phyloP scores from a whole-genome alignment of 2,113 vertebrate species.

The Cromileptes altivelis region DNA sequence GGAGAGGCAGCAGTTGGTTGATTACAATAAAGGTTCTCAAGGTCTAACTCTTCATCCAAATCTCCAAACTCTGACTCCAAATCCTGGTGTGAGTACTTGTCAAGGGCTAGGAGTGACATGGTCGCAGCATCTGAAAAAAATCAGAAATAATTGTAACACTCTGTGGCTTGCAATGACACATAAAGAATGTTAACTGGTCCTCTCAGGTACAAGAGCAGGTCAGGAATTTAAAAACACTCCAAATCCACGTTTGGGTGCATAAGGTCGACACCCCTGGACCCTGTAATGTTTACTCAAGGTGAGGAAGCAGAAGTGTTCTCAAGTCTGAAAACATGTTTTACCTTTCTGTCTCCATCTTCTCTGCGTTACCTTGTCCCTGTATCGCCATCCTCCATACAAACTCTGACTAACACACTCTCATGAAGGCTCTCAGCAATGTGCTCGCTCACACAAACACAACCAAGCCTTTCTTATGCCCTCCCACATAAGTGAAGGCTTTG shows the following conservation, averaged over 20 bases:
- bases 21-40: slow-evolving; percentile 39
- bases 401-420: slow-evolving; percentile 5
- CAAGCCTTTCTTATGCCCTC: slow-evolving; percentile 47
- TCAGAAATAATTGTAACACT: background rate
- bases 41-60: slow-evolving; percentile 45
- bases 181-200: background rate
- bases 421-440: slow-evolving; percentile 6
- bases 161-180: background rate
- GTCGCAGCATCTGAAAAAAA: slow-evolving; percentile 32
- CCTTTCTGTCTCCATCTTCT: background rate
- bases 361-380: slow-evolving; percentile 1
- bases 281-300: slow-evolving; percentile 33
- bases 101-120: background rate
- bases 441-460: slow-evolving; percentile 24
- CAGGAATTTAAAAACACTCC: background rate
- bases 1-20: slow-evolving; percentile 1
- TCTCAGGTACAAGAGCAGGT: background rate
- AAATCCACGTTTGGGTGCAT: background rate
- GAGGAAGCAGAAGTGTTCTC: background rate
- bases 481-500: slow-evolving; percentile 49
- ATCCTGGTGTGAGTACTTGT: slow-evolving; percentile 9
- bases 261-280: background rate
- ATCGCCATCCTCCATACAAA: background rate
- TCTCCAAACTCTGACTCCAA: slow-evolving; percentile 35
- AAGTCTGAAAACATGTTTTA: background rate